phyloP scores from a whole-genome alignment of 1,140 invertebrate species.

The Heterodera carotae region DNA sequence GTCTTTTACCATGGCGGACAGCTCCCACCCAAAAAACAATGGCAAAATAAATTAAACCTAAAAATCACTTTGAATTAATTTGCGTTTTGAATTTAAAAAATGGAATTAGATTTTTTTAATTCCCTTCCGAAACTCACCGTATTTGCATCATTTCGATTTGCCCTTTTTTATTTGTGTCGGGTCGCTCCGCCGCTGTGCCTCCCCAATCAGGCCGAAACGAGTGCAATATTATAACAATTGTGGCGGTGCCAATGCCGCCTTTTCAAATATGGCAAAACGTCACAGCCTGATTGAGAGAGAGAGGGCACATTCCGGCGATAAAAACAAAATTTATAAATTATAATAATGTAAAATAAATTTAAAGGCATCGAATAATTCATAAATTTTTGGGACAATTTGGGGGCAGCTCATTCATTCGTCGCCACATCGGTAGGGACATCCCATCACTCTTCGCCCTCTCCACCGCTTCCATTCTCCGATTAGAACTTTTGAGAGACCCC shows the following conservation, averaged over 20 bases:
- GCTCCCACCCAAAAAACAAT: too few species aligned
- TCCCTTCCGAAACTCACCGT: not conserved
- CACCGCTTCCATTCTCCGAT: not conserved
- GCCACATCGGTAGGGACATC: not conserved
- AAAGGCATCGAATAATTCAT: not conserved
- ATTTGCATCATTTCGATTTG: not conserved
- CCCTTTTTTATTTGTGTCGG: not conserved
- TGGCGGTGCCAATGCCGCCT: too few species aligned
- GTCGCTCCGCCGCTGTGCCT: not conserved
- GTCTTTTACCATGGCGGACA: too few species aligned
- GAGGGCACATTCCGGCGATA: not conserved
- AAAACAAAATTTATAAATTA: not conserved
- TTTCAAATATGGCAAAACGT: conserved; percentile 26
- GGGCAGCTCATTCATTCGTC: not conserved
- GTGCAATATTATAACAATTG: conserved; percentile 27
- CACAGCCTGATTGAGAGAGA: conserved; percentile 16
- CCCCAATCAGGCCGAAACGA: conserved; percentile 32
- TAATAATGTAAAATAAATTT: not conserved
- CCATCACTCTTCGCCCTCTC: too few species aligned
- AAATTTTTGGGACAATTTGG: not conserved
- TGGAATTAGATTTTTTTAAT: not conserved
- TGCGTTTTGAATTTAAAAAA: not conserved
- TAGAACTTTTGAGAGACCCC: not conserved
- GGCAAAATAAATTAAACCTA: too few species aligned
- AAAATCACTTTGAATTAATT: not conserved